Percentiles rank a stretch among this genome's conserved stretches.
phyloP scores from a whole-genome alignment of 2,797 vertebrate species.

The Molossus alvarezi region DNA sequence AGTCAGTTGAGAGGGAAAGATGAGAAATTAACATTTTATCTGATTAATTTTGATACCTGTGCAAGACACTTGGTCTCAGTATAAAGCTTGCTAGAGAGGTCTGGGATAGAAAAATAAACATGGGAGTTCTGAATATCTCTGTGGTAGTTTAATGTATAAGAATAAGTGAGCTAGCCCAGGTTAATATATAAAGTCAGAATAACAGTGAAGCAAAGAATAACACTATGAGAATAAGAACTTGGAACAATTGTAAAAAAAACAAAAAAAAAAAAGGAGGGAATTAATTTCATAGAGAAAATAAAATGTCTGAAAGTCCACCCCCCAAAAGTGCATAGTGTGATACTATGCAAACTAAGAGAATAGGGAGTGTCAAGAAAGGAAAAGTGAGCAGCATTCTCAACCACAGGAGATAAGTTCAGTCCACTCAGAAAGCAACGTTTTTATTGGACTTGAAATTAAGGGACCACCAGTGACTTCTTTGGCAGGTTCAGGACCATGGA shows the following conservation, averaged over 20 bases:
- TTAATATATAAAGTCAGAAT: neutral
- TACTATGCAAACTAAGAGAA: neutral
- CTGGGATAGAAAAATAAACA: neutral
- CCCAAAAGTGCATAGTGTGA: neutral
- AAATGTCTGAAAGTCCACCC: neutral
- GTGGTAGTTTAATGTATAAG: neutral
- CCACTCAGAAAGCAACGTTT: neutral
- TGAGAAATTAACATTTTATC: neutral
- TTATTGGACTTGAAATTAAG: neutral
- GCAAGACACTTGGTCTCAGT: neutral
- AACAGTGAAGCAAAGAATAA: neutral
- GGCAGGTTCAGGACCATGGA: neutral
- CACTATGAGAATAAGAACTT: neutral
- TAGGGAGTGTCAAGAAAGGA: neutral
- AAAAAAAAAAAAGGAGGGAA: neutral
- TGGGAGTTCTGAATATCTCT: neutral
- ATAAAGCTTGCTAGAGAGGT: neutral
- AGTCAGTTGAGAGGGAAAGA: neutral
- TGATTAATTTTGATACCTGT: neutral
- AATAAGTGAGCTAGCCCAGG: neutral
- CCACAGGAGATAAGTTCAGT: neutral
- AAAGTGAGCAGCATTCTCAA: neutral
- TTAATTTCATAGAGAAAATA: neutral
- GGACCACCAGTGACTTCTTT: no score
- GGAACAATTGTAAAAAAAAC: neutral